Evolutionary conservation across 2,113 vertebrate genomes (phyloP), one percentile per base, ranked within the genome.

Genomic region (Sinosuthora webbiana): DNA sequence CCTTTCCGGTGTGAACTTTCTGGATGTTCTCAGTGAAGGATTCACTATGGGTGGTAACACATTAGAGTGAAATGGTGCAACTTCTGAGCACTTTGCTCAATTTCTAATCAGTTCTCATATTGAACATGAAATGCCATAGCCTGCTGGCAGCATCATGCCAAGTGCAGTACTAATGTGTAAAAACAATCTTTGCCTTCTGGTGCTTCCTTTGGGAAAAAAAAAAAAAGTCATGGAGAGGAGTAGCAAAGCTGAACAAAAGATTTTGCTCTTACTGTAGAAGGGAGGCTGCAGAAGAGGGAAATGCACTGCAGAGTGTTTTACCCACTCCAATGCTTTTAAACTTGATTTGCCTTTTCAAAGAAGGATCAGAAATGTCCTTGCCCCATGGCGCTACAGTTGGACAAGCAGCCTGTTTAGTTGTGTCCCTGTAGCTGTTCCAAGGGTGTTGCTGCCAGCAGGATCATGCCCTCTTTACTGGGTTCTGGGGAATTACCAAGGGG

Each of bases 41-140:
- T 41, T 70, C 7, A 0, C 31, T 35, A 4, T 2, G 0, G 3
- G 31, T 24, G 60, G 59, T 3, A 57, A n/a, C 31, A n/a, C 2
- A 8, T 52, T 44, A n/a, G n/a, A 87, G 47, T 0, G 1, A 55
- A 79, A 30, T 0, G 3, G 11, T 42, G 25, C 39, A 35, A 35
- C 27, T 70, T 47, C 37, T 18, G 31, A 74, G 60, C 17, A 15
- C 33, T 84, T 70, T 42, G 39, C 33, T 33, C 45, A 37, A 16
- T 37, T 81, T 74, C 77, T 70, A 8, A 45, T 45, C 7, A 19
- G 8, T 60, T 71, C 35, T 55, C 18, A 13, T 3, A 13, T 30
- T 68, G 74, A 28, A 37, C 12, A 4, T 1, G 2, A 55, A 67
- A 23, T 37, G 28, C n/a, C 0, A 0, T 5, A 21, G 42, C 45